These are phyloP conservation scores for Cerceris rybyensis DNA, from an alignment of 2,888 invertebrate species.

Conservation along the genomic window DNA sequence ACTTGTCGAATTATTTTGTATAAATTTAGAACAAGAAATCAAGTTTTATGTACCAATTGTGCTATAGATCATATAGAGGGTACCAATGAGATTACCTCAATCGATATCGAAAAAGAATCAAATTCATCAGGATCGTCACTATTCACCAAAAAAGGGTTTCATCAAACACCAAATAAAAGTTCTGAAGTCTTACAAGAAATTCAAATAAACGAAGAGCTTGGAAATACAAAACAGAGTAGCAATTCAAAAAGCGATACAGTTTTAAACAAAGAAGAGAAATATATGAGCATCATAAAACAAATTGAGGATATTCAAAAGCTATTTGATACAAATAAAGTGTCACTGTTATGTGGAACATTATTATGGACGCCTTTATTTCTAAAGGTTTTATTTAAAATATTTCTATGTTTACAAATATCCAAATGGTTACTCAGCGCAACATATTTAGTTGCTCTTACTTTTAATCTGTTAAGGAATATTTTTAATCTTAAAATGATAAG, in stretches of 20 bases:
- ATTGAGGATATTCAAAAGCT: constrained; percentile 49
- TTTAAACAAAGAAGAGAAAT: constrained; percentile 5
- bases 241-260: not conserved
- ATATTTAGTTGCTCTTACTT: constrained; percentile 63
- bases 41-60: not conserved
- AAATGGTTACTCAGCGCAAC: constrained; percentile 65
- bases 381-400: constrained; percentile 66
- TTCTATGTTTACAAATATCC: constrained; percentile 64
- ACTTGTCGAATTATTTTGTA: constrained; percentile 38
- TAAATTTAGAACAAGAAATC: constrained; percentile 27
- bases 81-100: not conserved
- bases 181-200: not conserved
- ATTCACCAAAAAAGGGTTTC: not conserved
- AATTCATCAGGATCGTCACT: not conserved
- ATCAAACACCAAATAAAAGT: not conserved
- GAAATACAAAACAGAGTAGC: not conserved
- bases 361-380: constrained; percentile 75
- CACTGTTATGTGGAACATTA: constrained; percentile 63
- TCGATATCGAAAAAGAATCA: not conserved
- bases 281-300: constrained; percentile 40
- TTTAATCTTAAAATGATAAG: constrained; percentile 68
- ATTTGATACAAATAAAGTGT: constrained; percentile 57
- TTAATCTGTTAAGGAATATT: constrained; percentile 66
- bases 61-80: not conserved
- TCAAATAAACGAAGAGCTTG: not conserved